phyloP scores from a whole-genome alignment of 2,797 vertebrate genomes.

The Oryzias sinensis region DNA sequence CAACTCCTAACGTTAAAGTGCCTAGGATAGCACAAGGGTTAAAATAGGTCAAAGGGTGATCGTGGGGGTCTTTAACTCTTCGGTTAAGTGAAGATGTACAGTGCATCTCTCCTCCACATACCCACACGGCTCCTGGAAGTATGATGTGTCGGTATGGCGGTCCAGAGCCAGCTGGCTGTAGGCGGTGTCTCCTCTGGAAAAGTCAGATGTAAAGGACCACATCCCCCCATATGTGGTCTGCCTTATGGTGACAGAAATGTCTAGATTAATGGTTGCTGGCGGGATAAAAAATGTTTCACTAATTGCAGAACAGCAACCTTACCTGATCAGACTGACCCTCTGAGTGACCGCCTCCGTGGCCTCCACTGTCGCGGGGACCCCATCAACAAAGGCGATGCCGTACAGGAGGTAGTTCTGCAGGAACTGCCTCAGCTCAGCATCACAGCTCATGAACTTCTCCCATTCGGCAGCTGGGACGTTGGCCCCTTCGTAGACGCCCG shows the following conservation, averaged over 20 bases:
- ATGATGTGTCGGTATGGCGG: slow-evolving; percentile 90
- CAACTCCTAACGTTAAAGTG: too few relatives aligned
- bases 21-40: too few relatives aligned
- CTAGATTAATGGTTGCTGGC: too few relatives aligned
- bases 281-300: too few relatives aligned
- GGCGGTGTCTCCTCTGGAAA: slow-evolving; percentile 88
- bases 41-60: too few relatives aligned
- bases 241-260: slow-evolving; percentile 59
- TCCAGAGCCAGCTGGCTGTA: slow-evolving; percentile 91
- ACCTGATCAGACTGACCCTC: slow-evolving; percentile 92
- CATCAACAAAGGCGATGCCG: slow-evolving; percentile 89
- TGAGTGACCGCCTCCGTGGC: slow-evolving; percentile 81
- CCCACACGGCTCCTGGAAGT: slow-evolving; percentile 94
- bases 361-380: slow-evolving; percentile 83
- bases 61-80: too few relatives aligned
- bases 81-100: too few relatives aligned
- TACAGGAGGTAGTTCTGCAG: slow-evolving; percentile 86
- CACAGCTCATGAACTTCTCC: slow-evolving; percentile 82
- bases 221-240: slow-evolving; percentile 91
- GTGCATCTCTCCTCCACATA: slow-evolving; percentile 40
- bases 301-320: slow-evolving; percentile 4
- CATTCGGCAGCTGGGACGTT: slow-evolving; percentile 76
- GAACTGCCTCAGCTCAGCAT: slow-evolving; percentile 84
- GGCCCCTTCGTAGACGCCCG: slow-evolving; percentile 79
- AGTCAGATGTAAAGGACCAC: slow-evolving; percentile 93